These are phyloP conservation scores for Chiloscyllium plagiosum DNA, from an alignment of 2,113 vertebrate genomes.

Conservation along the genomic window DNA sequence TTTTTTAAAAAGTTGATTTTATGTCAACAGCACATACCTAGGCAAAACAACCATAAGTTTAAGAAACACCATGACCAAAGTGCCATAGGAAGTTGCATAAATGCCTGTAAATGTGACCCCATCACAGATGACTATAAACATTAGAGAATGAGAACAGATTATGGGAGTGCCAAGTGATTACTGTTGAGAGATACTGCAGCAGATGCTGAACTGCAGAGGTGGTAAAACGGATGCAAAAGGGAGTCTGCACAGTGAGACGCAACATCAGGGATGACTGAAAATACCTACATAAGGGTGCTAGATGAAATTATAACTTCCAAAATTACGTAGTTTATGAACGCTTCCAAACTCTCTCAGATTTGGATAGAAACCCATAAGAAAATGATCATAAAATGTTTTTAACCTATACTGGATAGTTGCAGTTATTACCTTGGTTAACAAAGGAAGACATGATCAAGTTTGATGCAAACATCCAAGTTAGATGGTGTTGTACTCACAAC, in stretches of 20 bases:
- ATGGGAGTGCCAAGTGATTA: neutral
- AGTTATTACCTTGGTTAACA: neutral
- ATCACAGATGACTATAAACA: neutral
- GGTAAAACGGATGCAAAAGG: neutral
- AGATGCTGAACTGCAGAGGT: neutral
- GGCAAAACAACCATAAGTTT: neutral
- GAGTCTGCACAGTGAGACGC: neutral
- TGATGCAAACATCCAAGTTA: neutral
- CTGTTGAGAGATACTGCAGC: neutral
- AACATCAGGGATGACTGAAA: neutral
- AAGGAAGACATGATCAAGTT: no score
- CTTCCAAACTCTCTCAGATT: neutral
- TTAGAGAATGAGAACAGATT: neutral
- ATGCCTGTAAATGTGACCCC: neutral
- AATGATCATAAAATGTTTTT: neutral
- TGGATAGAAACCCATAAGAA: neutral
- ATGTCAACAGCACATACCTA: neutral
- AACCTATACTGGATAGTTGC: neutral
- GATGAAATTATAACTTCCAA: neutral
- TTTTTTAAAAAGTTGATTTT: neutral
- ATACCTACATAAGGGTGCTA: neutral
- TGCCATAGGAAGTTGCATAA: neutral
- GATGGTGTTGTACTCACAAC: no score
- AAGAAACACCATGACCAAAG: neutral
- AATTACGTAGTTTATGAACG: neutral